Conservation (phyloP, 2,797 vertebrate genomes). For the Jordanella pulchra region DNA sequence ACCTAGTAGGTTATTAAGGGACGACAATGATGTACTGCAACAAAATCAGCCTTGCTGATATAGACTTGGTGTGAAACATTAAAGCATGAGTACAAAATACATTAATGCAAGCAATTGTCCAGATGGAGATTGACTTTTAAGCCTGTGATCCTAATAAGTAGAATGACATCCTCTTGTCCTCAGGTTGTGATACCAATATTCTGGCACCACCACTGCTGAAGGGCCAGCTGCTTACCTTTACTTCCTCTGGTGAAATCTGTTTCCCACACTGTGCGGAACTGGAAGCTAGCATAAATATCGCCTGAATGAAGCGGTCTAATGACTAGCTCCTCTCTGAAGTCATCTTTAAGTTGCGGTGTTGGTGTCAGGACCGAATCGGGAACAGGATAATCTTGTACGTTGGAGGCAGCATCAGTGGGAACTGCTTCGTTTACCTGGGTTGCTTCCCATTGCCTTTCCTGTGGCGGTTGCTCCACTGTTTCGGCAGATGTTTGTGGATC, state of each 20-base stretch:
- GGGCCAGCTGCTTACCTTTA: conserved; percentile 76
- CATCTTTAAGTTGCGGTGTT: conserved; percentile 68
- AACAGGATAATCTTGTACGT: not conserved
- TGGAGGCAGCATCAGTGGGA: conserved; percentile 6
- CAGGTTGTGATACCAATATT: too few relatives aligned
- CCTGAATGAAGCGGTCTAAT: conserved; percentile 89
- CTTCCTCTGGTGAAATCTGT: conserved; percentile 79
- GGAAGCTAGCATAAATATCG: conserved; percentile 91
- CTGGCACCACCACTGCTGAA: too few relatives aligned
- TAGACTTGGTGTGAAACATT: too few relatives aligned
- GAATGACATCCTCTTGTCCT: too few relatives aligned
- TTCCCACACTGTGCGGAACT: conserved; percentile 92
- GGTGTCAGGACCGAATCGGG: not conserved
- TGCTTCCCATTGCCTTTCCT: conserved; percentile 58
- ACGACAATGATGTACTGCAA: not conserved
- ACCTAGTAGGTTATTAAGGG: too few relatives aligned
- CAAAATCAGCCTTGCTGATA: not conserved
- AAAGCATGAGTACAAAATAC: too few relatives aligned
- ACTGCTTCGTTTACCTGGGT: conserved; percentile 37
- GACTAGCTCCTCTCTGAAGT: conserved; percentile 89
- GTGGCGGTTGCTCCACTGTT: conserved; percentile 1
- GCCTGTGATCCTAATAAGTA: too few relatives aligned
- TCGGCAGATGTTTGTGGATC: conserved; percentile 3
- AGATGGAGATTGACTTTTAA: too few relatives aligned
- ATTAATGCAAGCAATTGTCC: too few relatives aligned